Base-by-base conservation (phyloP, 2,888 invertebrate genomes). In the Aethes cnicana region DNA sequence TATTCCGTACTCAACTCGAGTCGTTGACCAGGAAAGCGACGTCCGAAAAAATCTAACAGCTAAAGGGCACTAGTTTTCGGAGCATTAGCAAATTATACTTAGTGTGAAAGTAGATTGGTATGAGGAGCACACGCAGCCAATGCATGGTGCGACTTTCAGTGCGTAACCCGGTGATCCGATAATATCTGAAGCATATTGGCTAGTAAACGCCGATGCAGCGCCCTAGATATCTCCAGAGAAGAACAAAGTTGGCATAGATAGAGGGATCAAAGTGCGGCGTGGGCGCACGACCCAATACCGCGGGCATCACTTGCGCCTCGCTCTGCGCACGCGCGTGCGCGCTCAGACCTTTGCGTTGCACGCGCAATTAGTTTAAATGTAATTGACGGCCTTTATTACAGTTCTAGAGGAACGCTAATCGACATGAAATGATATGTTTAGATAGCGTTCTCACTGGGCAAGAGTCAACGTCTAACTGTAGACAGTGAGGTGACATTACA, bases 171-270 rank as follows among this genome's bases (percentile, higher is more conserved):
- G 67, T 62, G 64, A 66, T 66, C 68, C 67, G 71, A 75, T 79
- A 70, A 68, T 73, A 76, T 72, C 72, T 69, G 62, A 58, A 72
- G 68, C 68, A 66, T 67, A 63, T 68, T 69, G 68, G 63, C 58
- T 41, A 33, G 69, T 67, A 68, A 72, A 63, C 67, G 62, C 67
- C 68, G 75, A 74, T 80, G 76, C 75, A 82, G 69, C 74, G 84
- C 66, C 79, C 82, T 81, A 84, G 81, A 84, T 85, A 79, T 78
- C 69, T 77, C 81, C 77, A 79, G 76, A 77, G 81, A 74, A 81
- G 82, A 84, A 84, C 81, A 77, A 77, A 85, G 81, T 87, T 89
- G 88, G 88, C 88, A 87, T 89, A 84, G 84, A 86, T 80, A 75
- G 68, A 67, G 75, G 80, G 85, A 86, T 85, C 87, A 87, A 87